phyloP scores from a whole-genome alignment of 2,888 invertebrate genomes.

The Pecten maximus region DNA sequence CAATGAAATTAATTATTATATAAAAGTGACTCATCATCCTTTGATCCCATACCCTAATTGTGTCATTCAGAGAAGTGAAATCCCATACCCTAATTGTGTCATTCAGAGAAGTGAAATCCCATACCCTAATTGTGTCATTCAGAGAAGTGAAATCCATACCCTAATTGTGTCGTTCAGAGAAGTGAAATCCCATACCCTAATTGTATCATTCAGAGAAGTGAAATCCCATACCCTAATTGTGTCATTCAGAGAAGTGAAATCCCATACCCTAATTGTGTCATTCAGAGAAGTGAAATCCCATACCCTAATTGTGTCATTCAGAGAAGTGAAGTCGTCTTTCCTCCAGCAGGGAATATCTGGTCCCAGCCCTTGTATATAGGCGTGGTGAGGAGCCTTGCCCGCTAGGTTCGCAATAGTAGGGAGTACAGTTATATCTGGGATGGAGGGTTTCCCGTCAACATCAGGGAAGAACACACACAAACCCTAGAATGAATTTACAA shows the following conservation, averaged over 20 bases:
- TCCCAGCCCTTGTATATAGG: constrained; percentile 1
- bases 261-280: too few relatives aligned
- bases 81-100: not conserved
- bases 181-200: too few relatives aligned
- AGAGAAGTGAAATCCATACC: too few relatives aligned
- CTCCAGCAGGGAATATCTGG: not conserved
- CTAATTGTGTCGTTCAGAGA: too few relatives aligned
- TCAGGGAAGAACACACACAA: not conserved
- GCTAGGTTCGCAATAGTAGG: not conserved
- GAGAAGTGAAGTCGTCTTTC: not conserved
- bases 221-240: too few relatives aligned
- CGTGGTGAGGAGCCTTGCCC: not conserved
- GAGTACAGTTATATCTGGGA: not conserved
- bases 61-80: not conserved
- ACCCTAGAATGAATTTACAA: too few relatives aligned
- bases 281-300: not conserved
- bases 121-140: too few relatives aligned
- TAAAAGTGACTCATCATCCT: too few relatives aligned
- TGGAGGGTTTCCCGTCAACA: not conserved
- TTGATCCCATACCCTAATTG: not conserved
- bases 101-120: not conserved
- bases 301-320: not conserved
- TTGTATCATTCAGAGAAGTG: too few relatives aligned
- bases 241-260: too few relatives aligned
- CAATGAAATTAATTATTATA: too few relatives aligned